phyloP scores from a whole-genome alignment of 2,113 vertebrate genomes.

The Pionites leucogaster region DNA sequence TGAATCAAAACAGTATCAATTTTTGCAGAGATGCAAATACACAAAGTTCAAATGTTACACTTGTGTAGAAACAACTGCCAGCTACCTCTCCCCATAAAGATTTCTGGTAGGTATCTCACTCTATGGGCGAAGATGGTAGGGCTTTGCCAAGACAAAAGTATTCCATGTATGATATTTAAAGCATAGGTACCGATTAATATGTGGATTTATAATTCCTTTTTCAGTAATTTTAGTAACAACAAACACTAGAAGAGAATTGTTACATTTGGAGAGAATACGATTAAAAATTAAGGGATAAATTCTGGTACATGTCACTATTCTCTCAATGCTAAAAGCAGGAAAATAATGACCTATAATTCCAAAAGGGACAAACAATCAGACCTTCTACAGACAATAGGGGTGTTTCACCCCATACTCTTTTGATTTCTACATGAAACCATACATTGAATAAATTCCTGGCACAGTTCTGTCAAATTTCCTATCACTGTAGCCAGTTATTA shows the following conservation, averaged over 20 bases:
- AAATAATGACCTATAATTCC: constrained; percentile 62
- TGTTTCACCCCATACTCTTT: constrained; percentile 8
- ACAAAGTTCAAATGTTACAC: background rate
- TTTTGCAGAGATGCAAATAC: background rate
- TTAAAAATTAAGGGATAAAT: constrained; percentile 25
- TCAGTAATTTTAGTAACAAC: background rate
- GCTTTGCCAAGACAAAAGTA: background rate
- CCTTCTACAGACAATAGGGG: constrained; percentile 11
- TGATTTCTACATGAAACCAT: constrained; percentile 16
- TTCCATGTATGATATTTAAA: background rate
- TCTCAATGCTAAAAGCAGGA: constrained; percentile 12
- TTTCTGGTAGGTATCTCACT: background rate
- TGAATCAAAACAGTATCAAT: background rate
- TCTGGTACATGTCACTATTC: background rate
- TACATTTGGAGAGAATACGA: constrained; percentile 12
- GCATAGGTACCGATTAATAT: background rate
- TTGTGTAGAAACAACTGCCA: background rate
- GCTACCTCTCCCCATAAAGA: background rate
- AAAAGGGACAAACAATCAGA: constrained; percentile 29
- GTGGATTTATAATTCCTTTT: background rate
- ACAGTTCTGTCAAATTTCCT: background rate
- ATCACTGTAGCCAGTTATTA: background rate
- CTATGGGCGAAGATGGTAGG: background rate
- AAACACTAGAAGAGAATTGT: background rate
- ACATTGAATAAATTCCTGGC: background rate